Conservation (phyloP, 1,140 invertebrate species). For the Pissodes strobi region DNA sequence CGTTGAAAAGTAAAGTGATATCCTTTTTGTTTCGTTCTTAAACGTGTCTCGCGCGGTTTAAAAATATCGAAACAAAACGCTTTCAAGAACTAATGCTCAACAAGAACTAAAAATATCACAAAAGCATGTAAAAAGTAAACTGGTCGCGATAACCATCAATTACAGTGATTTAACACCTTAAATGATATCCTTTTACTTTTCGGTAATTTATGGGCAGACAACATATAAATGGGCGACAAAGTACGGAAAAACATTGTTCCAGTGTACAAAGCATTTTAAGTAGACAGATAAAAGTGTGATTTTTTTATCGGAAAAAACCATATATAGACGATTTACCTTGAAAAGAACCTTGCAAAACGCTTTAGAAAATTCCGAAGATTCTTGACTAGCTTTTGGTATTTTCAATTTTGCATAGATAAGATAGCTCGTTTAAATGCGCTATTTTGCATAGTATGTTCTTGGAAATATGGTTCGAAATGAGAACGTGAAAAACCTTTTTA, state of each 20-base stretch:
- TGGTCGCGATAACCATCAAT: slow-evolving; percentile 45
- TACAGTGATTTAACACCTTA: slow-evolving; percentile 49
- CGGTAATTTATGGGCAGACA: slow-evolving; percentile 42
- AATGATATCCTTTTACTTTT: slow-evolving; percentile 45
- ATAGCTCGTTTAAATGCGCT: slow-evolving; percentile 16
- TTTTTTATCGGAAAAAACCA: slow-evolving; percentile 21
- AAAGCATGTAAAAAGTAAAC: slow-evolving; percentile 39
- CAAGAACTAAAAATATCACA: slow-evolving; percentile 37
- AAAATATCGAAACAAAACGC: slow-evolving; percentile 41
- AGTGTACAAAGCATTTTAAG: slow-evolving; percentile 28
- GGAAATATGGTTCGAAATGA: too few relatives aligned
- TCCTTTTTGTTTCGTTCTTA: slow-evolving; percentile 29
- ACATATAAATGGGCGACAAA: slow-evolving; percentile 45
- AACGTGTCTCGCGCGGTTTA: slow-evolving; percentile 22
- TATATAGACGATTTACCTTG: slow-evolving; percentile 23
- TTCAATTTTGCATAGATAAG: slow-evolving; percentile 34
- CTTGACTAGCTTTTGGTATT: slow-evolving; percentile 17
- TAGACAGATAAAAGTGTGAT: slow-evolving; percentile 23
- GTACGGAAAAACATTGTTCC: slow-evolving; percentile 32
- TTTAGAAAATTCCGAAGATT: slow-evolving; percentile 21
- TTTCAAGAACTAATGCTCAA: slow-evolving; percentile 23
- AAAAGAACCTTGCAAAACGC: slow-evolving; percentile 20
- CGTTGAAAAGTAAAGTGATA: slow-evolving; percentile 35
- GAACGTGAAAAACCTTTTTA: too few relatives aligned
- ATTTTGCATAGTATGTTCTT: slow-evolving; percentile 15